Percentiles rank a stretch among this genome's conserved stretches.
Evolutionary conservation across 1,140 invertebrate species (phyloP).

Genomic region (Pinna nobilis): DNA sequence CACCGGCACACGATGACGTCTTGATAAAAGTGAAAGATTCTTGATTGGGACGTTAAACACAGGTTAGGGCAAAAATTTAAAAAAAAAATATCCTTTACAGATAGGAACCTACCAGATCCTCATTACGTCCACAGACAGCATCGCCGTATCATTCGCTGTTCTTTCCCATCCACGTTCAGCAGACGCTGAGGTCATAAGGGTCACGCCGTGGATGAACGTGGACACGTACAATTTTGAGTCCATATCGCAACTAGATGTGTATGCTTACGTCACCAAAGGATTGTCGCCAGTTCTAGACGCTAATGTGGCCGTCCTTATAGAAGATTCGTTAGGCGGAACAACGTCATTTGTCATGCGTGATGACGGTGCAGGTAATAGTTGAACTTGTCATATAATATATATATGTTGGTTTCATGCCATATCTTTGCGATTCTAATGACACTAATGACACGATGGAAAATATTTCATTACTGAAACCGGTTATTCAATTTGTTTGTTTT

Average conservation of each 20-base stretch:
- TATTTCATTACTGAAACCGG: no score
- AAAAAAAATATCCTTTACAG: no score
- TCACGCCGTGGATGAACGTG: background rate
- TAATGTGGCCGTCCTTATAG: background rate
- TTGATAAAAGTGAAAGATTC: no score
- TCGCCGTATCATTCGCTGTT: background rate
- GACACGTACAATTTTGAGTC: background rate
- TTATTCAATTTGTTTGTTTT: no score
- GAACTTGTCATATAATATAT: background rate
- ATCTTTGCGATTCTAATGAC: no score
- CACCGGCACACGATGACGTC: no score
- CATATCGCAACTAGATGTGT: background rate
- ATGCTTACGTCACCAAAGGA: conserved; percentile 8
- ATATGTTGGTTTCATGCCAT: no score
- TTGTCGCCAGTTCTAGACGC: background rate
- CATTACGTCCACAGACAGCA: no score
- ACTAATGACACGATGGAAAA: no score
- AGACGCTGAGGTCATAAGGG: background rate
- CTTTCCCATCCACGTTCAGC: background rate
- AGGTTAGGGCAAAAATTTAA: no score
- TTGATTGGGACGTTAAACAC: no score
- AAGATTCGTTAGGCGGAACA: background rate
- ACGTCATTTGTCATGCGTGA: background rate
- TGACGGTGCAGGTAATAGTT: conserved; percentile 7
- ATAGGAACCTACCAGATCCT: no score